Evolutionary conservation across 2,113 vertebrate species (phyloP).

Genomic region (Willisornis vidua): DNA sequence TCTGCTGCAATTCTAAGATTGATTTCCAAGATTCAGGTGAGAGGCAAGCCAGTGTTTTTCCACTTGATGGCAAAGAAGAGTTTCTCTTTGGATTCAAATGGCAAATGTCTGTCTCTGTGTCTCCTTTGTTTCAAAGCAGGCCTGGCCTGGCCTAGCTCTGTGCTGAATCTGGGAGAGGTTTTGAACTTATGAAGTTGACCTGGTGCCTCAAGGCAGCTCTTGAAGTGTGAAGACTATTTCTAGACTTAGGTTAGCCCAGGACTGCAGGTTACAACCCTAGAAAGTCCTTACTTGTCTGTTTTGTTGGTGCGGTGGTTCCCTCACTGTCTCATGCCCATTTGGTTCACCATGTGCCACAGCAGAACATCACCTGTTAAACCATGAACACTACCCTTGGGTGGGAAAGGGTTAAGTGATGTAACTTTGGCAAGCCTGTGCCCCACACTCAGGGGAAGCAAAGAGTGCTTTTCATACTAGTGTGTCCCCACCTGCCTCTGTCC

Average conservation of each 20-base stretch:
- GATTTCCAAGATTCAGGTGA: slow-evolving; percentile 30
- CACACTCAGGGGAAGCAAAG: background rate
- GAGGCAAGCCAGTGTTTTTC: slow-evolving; percentile 25
- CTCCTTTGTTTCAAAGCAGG: background rate
- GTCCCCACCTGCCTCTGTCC: background rate
- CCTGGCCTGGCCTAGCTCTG: background rate
- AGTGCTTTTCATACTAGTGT: background rate
- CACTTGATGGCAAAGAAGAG: background rate
- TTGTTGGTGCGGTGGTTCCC: background rate
- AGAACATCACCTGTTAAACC: background rate
- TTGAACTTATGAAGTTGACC: background rate
- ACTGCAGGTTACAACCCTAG: background rate
- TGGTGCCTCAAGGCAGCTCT: background rate
- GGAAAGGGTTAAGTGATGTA: background rate
- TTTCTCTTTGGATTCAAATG: background rate
- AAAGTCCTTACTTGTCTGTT: background rate
- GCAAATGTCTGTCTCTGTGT: background rate
- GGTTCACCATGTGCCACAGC: background rate
- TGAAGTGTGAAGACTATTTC: background rate
- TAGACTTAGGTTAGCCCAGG: background rate
- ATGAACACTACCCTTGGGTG: background rate
- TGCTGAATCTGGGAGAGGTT: background rate
- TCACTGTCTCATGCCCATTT: background rate
- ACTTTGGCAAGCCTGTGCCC: background rate
- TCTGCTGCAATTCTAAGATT: background rate